phyloP scores from a whole-genome alignment of 2,888 invertebrate species.

The Eulithis testata region DNA sequence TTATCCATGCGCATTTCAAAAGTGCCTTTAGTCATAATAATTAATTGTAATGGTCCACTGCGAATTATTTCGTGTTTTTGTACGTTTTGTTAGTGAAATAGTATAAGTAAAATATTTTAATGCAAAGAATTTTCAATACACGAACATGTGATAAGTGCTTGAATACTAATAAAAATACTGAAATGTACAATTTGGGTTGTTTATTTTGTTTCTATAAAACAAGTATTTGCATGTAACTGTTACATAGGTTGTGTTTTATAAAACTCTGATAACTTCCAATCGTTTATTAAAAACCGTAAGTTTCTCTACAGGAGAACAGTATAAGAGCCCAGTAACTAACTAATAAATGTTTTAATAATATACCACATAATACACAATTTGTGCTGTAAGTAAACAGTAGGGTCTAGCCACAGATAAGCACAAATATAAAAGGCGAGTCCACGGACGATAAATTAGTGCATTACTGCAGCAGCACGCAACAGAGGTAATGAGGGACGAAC shows the following conservation, averaged over 20 bases:
- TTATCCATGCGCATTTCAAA: constrained; percentile 20
- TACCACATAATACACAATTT: constrained; percentile 12
- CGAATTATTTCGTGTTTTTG: constrained; percentile 24
- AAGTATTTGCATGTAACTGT: no score
- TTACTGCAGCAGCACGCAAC: no score
- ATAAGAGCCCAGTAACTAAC: constrained; percentile 19
- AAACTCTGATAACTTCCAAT: constrained; percentile 14
- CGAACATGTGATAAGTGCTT: constrained; percentile 76
- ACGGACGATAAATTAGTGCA: no score
- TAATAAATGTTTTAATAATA: constrained; percentile 5
- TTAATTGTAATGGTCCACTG: constrained; percentile 15
- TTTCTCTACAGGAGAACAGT: constrained; percentile 21
- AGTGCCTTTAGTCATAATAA: constrained; percentile 33
- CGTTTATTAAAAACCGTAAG: constrained; percentile 18
- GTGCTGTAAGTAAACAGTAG: constrained; percentile 16
- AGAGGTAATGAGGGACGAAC: no score
- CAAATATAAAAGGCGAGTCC: neutral
- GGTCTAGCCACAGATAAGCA: constrained; percentile 12
- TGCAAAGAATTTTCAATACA: constrained; percentile 38
- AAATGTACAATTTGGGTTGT: neutral
- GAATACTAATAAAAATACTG: constrained; percentile 24
- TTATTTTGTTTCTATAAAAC: neutral
- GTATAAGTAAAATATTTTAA: constrained; percentile 13
- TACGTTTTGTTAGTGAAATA: constrained; percentile 15
- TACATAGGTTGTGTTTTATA: no score